These are phyloP conservation scores for Nanorana parkeri DNA, from an alignment of 2,113 vertebrate genomes.

Conservation along the genomic window DNA sequence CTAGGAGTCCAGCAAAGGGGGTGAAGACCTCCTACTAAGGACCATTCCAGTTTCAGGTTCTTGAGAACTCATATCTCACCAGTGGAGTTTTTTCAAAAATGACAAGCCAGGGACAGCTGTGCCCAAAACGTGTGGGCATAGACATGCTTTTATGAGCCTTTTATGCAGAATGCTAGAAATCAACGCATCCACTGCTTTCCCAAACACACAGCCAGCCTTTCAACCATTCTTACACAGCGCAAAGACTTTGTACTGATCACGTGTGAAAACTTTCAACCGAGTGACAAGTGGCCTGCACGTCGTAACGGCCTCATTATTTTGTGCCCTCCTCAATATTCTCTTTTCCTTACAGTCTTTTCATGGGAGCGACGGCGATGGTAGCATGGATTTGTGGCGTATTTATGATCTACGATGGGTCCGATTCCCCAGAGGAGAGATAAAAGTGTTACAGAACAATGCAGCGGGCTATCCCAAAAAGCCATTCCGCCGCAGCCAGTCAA, in stretches of 20 bases:
- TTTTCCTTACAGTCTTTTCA: conserved; percentile 60
- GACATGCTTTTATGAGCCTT: no score
- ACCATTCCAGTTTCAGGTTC: no score
- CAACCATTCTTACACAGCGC: not conserved
- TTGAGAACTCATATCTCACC: no score
- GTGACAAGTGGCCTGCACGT: conserved; percentile 7
- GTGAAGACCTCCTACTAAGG: no score
- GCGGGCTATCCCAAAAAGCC: conserved; percentile 41
- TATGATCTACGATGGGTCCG: conserved; percentile 56
- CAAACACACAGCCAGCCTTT: no score
- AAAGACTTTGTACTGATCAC: not conserved
- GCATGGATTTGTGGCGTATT: conserved; percentile 64
- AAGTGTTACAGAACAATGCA: conserved; percentile 29
- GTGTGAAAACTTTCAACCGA: not conserved
- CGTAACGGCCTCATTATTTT: conserved; percentile 47
- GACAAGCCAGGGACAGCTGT: no score
- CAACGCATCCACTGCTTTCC: no score
- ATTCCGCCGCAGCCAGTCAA: conserved; percentile 49
- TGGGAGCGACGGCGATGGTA: conserved; percentile 67
- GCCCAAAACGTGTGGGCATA: no score
- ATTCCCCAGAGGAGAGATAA: conserved; percentile 61
- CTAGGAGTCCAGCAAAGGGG: no score
- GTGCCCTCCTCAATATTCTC: conserved; percentile 60
- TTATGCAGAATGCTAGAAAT: no score
- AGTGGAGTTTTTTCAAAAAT: no score